phyloP scores from a whole-genome alignment of 2,113 vertebrate genomes.

The Chiloscyllium plagiosum region DNA sequence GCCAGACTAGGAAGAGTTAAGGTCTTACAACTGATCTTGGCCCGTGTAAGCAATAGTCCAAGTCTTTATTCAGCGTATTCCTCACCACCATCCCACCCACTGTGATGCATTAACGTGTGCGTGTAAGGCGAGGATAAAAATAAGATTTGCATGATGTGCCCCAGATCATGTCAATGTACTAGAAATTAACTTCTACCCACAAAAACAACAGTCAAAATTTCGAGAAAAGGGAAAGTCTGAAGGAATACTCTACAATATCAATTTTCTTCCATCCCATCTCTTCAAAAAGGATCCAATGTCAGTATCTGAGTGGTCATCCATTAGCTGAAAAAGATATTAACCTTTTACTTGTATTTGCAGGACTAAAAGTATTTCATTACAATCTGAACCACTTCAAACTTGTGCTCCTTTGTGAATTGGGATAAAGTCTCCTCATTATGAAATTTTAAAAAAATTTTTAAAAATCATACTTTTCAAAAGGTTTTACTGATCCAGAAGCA shows the following conservation, averaged over 20 bases:
- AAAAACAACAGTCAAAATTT: not conserved
- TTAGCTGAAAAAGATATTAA: not conserved
- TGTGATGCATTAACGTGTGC: not conserved
- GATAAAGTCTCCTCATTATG: not conserved
- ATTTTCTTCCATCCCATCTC: not conserved
- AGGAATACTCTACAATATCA: not conserved
- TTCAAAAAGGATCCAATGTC: not conserved
- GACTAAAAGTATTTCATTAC: not conserved
- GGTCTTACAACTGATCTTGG: not conserved
- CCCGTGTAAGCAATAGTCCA: not conserved
- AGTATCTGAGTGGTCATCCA: not conserved
- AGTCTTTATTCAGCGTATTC: not conserved
- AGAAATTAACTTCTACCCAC: not conserved
- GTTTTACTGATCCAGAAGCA: not conserved
- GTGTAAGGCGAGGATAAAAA: not conserved
- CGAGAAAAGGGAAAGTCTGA: not conserved
- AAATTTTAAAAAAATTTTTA: not conserved
- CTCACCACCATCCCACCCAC: not conserved
- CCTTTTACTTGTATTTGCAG: not conserved
- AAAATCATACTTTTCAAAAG: slow-evolving; percentile 21
- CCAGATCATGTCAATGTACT: not conserved
- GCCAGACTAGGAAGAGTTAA: not conserved
- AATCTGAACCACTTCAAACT: not conserved
- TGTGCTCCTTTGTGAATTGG: not conserved
- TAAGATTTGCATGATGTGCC: not conserved